Base-by-base conservation (phyloP, 2,113 vertebrate species). In the Prionailurus bengalensis region DNA sequence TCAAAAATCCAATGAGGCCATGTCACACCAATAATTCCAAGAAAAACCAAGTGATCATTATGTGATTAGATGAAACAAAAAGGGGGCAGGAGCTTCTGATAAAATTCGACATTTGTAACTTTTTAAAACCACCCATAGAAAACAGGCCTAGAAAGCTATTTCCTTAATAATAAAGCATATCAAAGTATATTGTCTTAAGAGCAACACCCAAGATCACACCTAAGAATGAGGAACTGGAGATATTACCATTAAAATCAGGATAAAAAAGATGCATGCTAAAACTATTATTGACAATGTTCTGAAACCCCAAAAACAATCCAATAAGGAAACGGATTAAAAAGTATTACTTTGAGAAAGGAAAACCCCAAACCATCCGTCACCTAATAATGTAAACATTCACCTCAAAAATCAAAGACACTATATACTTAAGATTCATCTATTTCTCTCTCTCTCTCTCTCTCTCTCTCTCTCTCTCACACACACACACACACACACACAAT, bases 291-390 rank as follows among this genome's bases (percentile, higher is more conserved):
- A 27, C 45, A 89, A 42, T 31, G 9, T 74, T 68, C 68, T 89
- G 23, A 83, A 83, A 89, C 48, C n/a, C 45, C 55, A 81, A 92
- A 92, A 83, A 19, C 19, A 78, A 90, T 73, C 25, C 31, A 93
- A n/a, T 19, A 76, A 76, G 23, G 27, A 65, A 92, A 70, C 10
- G 63, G 33, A 29, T 76, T 9, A 74, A 78, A 55, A 80, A 66
- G 42, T 53, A 86, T 93, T 74, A 33, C 58, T 80, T 48, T 70
- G 27, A 31, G 51, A 88, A 36, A 88, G 36, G 51, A 89, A 89
- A 89, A 36, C 45, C 31, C 14, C 25, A 93, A 96, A 74, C 45
- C 36, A 73, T 73, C 76, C 68, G 8, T 76, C 45, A 11, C 33
- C 39, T 84, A 78, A 78, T 48, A 89, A 68, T 25, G 27, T 48